A percentile compares a stretch with the other conserved stretches of the same genome.
phyloP scores from a whole-genome alignment of 2,113 vertebrate species.

The Camelus dromedarius region DNA sequence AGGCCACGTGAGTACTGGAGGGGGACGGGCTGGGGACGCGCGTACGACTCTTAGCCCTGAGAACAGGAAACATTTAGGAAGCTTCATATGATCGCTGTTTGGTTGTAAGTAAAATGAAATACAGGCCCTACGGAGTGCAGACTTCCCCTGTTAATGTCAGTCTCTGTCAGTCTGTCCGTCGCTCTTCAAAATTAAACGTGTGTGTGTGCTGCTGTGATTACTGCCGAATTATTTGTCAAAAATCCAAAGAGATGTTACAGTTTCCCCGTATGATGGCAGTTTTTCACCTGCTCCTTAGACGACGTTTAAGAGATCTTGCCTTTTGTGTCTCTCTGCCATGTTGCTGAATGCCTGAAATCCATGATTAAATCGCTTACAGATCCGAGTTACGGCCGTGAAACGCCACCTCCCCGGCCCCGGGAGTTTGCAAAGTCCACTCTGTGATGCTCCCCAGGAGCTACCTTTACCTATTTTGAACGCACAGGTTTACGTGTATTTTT shows the following conservation, averaged over 20 bases:
- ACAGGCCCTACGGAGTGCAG: not conserved
- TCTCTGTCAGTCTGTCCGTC: not conserved
- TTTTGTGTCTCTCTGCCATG: not conserved
- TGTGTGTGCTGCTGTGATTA: not conserved
- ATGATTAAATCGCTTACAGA: not conserved
- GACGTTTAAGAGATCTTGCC: not conserved
- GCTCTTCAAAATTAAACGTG: not conserved
- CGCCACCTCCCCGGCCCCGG: too few relatives aligned
- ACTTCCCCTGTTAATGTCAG: too few relatives aligned
- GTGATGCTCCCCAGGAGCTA: too few relatives aligned
- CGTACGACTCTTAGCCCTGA: too few relatives aligned
- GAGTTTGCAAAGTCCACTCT: too few relatives aligned
- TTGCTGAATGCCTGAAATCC: not conserved
- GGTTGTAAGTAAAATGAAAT: not conserved
- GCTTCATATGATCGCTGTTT: not conserved
- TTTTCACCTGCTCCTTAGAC: not conserved
- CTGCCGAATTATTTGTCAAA: not conserved
- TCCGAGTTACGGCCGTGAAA: not conserved
- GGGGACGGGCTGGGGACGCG: too few relatives aligned
- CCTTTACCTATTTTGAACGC: not conserved
- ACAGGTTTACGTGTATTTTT: not conserved
- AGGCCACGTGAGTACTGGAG: too few relatives aligned
- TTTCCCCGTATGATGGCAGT: not conserved
- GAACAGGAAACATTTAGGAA: not conserved
- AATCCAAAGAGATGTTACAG: fast-evolving